Percentiles rank a stretch among this genome's conserved stretches.
Evolutionary conservation across 2,888 invertebrate species (phyloP).

Genomic region (Nematopogon swammerdamellus): DNA sequence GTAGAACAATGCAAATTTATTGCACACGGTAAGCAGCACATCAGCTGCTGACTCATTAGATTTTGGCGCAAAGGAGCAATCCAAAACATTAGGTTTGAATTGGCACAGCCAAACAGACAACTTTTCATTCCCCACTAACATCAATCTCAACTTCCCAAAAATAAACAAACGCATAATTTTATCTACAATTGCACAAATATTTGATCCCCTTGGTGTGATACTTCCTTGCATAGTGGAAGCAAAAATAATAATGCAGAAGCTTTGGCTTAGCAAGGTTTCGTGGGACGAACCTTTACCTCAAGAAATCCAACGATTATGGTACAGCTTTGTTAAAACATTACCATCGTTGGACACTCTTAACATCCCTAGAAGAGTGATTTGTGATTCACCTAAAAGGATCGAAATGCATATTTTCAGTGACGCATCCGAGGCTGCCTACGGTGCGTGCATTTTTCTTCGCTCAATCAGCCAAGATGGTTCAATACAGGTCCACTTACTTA

Average conservation of each 20-base stretch:
- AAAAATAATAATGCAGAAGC: constrained; percentile 14
- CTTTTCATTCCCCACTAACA: background rate
- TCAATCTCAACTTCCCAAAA: background rate
- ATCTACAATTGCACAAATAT: constrained; percentile 2
- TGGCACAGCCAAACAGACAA: background rate
- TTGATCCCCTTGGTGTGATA: constrained; percentile 7
- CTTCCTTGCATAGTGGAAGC: constrained; percentile 13
- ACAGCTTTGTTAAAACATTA: constrained; percentile 1
- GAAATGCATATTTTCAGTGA: constrained; percentile 7
- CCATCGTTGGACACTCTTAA: constrained; percentile 2
- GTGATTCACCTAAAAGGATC: background rate
- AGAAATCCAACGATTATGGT: constrained; percentile 2
- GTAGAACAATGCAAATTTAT: background rate
- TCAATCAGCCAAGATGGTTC: background rate
- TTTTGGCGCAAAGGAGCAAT: background rate
- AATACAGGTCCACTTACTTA: constrained; percentile 1
- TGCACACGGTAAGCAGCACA: background rate
- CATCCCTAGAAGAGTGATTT: constrained; percentile 4
- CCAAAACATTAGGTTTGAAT: background rate
- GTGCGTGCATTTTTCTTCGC: constrained; percentile 5
- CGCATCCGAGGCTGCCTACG: constrained; percentile 5
- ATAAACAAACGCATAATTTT: constrained; percentile 2
- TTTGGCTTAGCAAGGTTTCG: constrained; percentile 13
- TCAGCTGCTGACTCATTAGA: background rate
- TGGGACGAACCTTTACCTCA: constrained; percentile 15